These are phyloP conservation scores for Andrena fulva DNA, from an alignment of 2,888 invertebrate genomes.

Conservation along the genomic window DNA sequence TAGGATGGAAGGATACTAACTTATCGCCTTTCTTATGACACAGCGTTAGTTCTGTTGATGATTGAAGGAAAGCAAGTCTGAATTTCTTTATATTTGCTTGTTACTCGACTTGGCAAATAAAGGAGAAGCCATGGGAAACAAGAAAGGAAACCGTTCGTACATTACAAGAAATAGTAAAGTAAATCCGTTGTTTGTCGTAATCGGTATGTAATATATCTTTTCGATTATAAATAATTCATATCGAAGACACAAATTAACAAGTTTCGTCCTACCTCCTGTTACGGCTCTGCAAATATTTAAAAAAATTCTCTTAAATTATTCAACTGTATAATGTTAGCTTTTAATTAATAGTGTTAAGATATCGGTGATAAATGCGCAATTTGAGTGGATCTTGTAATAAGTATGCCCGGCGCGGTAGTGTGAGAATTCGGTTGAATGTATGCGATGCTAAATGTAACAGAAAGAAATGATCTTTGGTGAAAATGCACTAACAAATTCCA, in stretches of 20 bases:
- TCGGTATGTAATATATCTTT: constrained; percentile 39
- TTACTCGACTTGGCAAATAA: constrained; percentile 36
- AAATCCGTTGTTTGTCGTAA: constrained; percentile 24
- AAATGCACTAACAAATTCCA: constrained; percentile 49
- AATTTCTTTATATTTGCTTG: constrained; percentile 17
- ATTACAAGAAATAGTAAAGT: constrained; percentile 26
- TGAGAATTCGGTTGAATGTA: constrained; percentile 49
- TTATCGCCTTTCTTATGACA: constrained; percentile 17
- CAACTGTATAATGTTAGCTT: constrained; percentile 67
- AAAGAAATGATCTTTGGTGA: constrained; percentile 44
- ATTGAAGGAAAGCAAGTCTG: constrained; percentile 23
- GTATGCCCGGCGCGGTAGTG: constrained; percentile 47
- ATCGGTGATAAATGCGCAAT: constrained; percentile 65
- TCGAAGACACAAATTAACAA: constrained; percentile 56
- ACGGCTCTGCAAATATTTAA: constrained; percentile 63
- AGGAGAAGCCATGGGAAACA: constrained; percentile 27
- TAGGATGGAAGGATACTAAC: constrained; percentile 27
- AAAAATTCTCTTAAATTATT: constrained; percentile 71
- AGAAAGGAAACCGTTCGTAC: constrained; percentile 17
- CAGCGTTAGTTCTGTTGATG: constrained; percentile 33
- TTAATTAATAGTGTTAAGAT: constrained; percentile 65
- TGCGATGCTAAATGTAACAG: constrained; percentile 35
- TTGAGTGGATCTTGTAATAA: constrained; percentile 56
- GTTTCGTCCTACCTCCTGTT: constrained; percentile 70
- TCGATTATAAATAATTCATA: constrained; percentile 55